Percentiles rank a stretch among this genome's conserved stretches.
Conservation (phyloP, 2,797 vertebrate genomes). For the Pseudochaenichthys georgianus region DNA sequence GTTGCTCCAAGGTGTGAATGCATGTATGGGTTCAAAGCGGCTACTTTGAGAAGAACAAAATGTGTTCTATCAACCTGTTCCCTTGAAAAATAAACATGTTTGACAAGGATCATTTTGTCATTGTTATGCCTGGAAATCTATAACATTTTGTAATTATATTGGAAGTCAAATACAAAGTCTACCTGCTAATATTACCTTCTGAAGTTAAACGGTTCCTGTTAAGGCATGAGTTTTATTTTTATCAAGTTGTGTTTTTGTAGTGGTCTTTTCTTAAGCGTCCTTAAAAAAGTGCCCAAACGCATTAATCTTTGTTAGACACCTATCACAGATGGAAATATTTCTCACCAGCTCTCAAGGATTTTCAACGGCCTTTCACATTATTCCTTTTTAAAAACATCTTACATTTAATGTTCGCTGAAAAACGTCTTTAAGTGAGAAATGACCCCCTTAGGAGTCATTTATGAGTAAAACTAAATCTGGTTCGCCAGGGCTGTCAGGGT, state of each 20-base stretch:
- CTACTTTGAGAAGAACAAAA: background rate
- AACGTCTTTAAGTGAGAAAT: background rate
- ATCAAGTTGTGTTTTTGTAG: slow-evolving; percentile 2
- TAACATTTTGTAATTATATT: background rate
- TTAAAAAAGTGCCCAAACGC: background rate
- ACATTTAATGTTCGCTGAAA: background rate
- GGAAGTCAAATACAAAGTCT: background rate
- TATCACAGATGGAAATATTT: background rate
- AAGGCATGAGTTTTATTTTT: background rate
- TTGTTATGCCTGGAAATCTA: slow-evolving; percentile 1
- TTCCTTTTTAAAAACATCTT: too few species aligned
- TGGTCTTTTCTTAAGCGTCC: background rate
- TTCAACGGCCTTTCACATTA: background rate
- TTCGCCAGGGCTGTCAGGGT: background rate
- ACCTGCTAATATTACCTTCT: background rate
- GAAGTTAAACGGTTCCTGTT: slow-evolving; percentile 6
- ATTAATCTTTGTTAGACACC: background rate
- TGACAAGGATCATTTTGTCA: background rate
- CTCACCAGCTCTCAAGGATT: background rate
- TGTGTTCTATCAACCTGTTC: background rate
- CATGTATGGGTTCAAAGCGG: slow-evolving; percentile 8
- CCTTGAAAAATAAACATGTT: slow-evolving; percentile 34
- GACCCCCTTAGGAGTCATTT: background rate
- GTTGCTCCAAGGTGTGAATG: slow-evolving; percentile 2
- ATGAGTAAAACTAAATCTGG: background rate